Evolutionary conservation across 2,797 vertebrate genomes (phyloP).

Genomic region (Sebastes dallii): DNA sequence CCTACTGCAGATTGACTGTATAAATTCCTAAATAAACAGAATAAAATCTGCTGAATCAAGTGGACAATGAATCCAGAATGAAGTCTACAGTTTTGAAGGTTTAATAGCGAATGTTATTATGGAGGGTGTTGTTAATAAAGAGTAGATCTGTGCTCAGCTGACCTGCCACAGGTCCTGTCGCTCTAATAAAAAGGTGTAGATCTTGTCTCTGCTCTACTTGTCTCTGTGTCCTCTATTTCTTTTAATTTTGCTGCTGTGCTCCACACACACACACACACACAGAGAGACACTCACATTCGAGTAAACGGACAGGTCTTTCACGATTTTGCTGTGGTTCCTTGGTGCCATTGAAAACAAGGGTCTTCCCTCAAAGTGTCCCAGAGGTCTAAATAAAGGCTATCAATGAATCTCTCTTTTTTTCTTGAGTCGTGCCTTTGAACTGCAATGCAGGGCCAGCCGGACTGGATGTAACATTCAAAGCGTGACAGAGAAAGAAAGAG

Average conservation of each 20-base stretch:
- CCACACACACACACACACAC: background rate
- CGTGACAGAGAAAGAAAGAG: conserved; percentile 15
- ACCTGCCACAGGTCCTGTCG: background rate
- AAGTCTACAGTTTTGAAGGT: background rate
- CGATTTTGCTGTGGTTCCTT: conserved; percentile 3
- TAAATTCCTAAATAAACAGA: background rate
- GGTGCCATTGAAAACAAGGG: conserved; percentile 21
- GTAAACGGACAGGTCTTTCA: conserved; percentile 2
- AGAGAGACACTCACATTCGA: background rate
- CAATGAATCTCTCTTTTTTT: background rate
- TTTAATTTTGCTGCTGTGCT: background rate
- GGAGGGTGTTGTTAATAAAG: background rate
- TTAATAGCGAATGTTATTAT: background rate
- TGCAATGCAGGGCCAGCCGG: conserved; percentile 54
- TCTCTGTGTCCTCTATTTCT: background rate
- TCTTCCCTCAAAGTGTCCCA: conserved; percentile 21
- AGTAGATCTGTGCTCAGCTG: background rate
- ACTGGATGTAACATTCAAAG: conserved; percentile 37
- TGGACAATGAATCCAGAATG: background rate
- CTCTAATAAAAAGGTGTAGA: background rate
- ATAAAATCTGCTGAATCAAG: background rate
- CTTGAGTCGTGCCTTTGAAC: conserved; percentile 38
- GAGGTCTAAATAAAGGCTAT: conserved; percentile 20
- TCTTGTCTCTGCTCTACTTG: background rate
- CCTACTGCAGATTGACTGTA: background rate